A percentile compares a stretch with the other conserved stretches of the same genome.
Evolutionary conservation across 2,797 vertebrate genomes (phyloP).

Genomic region (Zalophus californianus): DNA sequence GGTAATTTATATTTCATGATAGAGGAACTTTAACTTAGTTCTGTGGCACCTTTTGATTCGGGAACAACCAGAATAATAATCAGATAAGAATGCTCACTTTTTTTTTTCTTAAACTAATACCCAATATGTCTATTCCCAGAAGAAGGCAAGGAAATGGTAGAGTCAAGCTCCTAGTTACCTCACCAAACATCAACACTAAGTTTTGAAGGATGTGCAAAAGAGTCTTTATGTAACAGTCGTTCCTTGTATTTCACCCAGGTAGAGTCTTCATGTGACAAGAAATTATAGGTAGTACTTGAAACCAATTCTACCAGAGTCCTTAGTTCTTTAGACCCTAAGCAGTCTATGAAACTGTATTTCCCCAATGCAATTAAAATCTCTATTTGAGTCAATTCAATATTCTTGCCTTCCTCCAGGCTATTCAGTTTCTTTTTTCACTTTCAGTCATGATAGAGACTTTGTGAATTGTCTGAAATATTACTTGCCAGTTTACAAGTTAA

Average conservation of each 20-base stretch:
- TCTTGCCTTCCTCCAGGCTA: background rate
- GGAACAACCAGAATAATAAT: background rate
- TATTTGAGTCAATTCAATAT: background rate
- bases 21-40: background rate
- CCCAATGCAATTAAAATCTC: background rate
- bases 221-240: background rate
- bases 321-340: background rate
- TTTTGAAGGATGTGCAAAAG: background rate
- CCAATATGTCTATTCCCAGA: background rate
- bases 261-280: background rate
- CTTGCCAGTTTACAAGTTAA: background rate
- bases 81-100: background rate
- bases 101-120: background rate
- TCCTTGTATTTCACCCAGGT: background rate
- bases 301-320: background rate
- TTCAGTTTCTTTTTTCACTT: background rate
- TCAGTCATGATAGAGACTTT: background rate
- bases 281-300: background rate
- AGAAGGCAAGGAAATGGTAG: background rate
- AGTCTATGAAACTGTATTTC: background rate
- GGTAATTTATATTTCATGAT: background rate
- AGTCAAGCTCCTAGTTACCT: background rate
- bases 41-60: background rate
- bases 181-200: background rate
- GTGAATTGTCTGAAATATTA: background rate